phyloP scores from a whole-genome alignment of 2,113 vertebrate species.

The Phalacrocorax brasilianus region DNA sequence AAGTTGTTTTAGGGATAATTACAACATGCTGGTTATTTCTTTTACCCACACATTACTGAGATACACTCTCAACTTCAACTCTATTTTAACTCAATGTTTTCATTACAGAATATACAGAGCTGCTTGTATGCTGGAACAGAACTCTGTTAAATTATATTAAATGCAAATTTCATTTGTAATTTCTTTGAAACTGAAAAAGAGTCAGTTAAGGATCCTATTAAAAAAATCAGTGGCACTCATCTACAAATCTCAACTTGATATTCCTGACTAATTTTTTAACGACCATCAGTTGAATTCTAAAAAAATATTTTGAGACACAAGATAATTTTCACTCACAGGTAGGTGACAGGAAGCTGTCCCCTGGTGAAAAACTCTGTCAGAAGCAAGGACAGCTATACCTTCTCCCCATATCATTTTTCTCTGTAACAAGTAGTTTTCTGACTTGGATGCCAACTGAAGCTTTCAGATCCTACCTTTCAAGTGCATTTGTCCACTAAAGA shows the following conservation, averaged over 20 bases:
- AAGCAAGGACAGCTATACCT: background rate
- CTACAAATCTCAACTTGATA: background rate
- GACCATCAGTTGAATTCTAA: background rate
- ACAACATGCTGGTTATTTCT: background rate
- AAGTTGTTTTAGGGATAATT: background rate
- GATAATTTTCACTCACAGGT: background rate
- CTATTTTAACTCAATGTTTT: background rate
- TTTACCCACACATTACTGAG: constrained; percentile 13
- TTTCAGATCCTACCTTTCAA: background rate
- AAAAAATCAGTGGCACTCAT: background rate
- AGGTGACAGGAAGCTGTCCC: background rate
- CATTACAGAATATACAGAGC: background rate
- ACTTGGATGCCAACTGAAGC: background rate
- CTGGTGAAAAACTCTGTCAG: background rate
- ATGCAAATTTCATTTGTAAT: background rate
- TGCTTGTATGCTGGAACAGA: background rate
- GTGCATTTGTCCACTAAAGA: background rate
- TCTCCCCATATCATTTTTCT: background rate
- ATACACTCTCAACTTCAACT: background rate
- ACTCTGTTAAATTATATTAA: background rate
- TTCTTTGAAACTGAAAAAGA: constrained; percentile 17
- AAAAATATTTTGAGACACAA: background rate
- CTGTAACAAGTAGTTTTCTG: background rate
- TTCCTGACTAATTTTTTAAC: background rate
- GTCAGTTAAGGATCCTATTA: background rate